These are phyloP conservation scores for Steinernema carpocapsae DNA, from an alignment of 2,888 invertebrate genomes.

Conservation along the genomic window DNA sequence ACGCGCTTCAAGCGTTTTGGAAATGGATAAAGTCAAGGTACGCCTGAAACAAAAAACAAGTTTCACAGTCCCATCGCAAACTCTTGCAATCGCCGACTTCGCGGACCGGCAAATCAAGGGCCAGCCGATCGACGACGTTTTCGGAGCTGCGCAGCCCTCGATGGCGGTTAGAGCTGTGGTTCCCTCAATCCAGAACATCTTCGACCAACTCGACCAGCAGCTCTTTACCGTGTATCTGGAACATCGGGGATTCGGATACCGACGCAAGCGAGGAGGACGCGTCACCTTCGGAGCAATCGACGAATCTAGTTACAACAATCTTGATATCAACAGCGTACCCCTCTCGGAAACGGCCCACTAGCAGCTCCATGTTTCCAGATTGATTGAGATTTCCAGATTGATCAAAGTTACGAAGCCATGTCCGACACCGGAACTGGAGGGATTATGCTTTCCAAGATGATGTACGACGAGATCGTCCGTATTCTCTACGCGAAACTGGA, in stretches of 20 bases:
- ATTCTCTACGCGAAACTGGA: no score
- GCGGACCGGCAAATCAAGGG: no score
- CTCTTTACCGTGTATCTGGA: conserved; percentile 93
- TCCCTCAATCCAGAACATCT: conserved; percentile 91
- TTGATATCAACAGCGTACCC: conserved; percentile 53
- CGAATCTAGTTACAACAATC: conserved; percentile 57
- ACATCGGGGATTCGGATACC: conserved; percentile 40
- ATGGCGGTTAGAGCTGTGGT: conserved; percentile 87
- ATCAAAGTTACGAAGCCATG: conserved; percentile 46
- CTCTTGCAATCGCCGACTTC: conserved; percentile 60
- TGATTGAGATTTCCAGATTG: conserved; percentile 17
- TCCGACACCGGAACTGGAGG: conserved; percentile 59
- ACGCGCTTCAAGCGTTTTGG: no score
- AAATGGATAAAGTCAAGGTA: no score
- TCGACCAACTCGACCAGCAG: conserved; percentile 77
- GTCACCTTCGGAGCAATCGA: conserved; percentile 65
- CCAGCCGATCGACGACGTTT: conserved; percentile 62
- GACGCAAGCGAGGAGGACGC: conserved; percentile 54
- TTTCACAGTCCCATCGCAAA: no score
- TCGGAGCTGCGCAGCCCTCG: conserved; percentile 64
- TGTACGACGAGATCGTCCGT: neutral
- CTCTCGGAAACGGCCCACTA: conserved; percentile 62
- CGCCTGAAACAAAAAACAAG: no score
- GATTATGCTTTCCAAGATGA: neutral
- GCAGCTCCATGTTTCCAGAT: conserved; percentile 53